Conservation (phyloP, 2,113 vertebrate genomes). For the Plectropomus leopardus region DNA sequence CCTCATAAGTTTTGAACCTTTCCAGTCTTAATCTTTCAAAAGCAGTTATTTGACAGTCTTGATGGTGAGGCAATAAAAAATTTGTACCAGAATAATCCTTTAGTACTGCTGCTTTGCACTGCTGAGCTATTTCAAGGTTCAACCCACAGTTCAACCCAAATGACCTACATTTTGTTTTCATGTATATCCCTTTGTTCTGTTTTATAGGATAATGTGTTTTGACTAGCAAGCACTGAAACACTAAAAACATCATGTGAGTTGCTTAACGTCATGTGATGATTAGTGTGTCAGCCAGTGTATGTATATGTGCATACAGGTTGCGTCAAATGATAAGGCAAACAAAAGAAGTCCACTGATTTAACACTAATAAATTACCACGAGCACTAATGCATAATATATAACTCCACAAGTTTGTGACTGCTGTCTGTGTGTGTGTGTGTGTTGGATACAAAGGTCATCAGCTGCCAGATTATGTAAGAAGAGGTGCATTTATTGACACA, state of each 20-base stretch:
- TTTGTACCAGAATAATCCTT: background rate
- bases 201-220: background rate
- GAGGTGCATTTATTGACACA: slow-evolving; percentile 30
- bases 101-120: background rate
- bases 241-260: background rate
- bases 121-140: background rate
- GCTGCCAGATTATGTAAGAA: slow-evolving; percentile 60
- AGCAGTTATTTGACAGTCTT: background rate
- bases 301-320: background rate
- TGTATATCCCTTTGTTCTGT: background rate
- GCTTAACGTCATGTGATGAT: too few species aligned
- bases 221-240: background rate
- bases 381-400: slow-evolving; percentile 36
- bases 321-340: background rate
- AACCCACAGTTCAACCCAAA: background rate
- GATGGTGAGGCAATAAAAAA: background rate
- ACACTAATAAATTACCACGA: slow-evolving; percentile 22
- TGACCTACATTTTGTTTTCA: background rate
- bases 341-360: background rate
- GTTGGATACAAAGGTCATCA: slow-evolving; percentile 69
- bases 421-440: slow-evolving; percentile 32
- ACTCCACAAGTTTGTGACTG: background rate
- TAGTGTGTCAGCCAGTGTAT: background rate
- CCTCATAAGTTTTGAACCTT: background rate
- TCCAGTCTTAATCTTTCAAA: background rate